Percentiles rank a stretch among this genome's conserved stretches.
Conservation (phyloP, 2,113 vertebrate species). For the Callopanchax toddi region DNA sequence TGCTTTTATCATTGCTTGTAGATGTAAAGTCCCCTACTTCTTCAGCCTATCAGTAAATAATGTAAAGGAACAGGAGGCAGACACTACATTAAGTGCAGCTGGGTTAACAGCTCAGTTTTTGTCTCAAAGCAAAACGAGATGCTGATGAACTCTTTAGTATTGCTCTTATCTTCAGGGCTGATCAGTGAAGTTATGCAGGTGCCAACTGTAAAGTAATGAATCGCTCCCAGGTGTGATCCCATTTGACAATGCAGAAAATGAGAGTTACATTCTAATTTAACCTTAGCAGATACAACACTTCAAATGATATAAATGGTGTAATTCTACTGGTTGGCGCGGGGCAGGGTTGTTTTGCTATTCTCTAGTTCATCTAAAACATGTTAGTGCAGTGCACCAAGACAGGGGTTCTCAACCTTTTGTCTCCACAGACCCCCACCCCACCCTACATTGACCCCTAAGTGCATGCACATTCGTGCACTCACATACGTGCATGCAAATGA, state of each 20-base stretch:
- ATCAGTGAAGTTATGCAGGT: slow-evolving; percentile 47
- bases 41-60: slow-evolving; percentile 22
- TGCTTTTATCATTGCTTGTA: too few relatives aligned
- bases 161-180: slow-evolving; percentile 45
- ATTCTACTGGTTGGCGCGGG: background rate
- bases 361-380: background rate
- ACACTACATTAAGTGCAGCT: slow-evolving; percentile 29
- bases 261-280: slow-evolving; percentile 51
- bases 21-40: background rate
- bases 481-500: too few relatives aligned
- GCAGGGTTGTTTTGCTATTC: background rate
- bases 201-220: slow-evolving; percentile 66
- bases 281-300: slow-evolving; percentile 34
- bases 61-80: slow-evolving; percentile 10
- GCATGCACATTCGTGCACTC: too few relatives aligned
- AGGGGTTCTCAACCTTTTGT: too few relatives aligned
- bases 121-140: slow-evolving; percentile 38
- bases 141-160: slow-evolving; percentile 50
- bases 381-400: too few relatives aligned
- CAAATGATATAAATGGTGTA: slow-evolving; percentile 24
- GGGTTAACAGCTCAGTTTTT: slow-evolving; percentile 41
- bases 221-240: slow-evolving; percentile 40
- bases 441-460: too few relatives aligned
- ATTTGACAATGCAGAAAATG: slow-evolving; percentile 28
- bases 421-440: too few relatives aligned